A percentile compares a stretch with the other conserved stretches of the same genome.
Conservation (phyloP, 2,888 invertebrate genomes). For the Abscondita cerata region DNA sequence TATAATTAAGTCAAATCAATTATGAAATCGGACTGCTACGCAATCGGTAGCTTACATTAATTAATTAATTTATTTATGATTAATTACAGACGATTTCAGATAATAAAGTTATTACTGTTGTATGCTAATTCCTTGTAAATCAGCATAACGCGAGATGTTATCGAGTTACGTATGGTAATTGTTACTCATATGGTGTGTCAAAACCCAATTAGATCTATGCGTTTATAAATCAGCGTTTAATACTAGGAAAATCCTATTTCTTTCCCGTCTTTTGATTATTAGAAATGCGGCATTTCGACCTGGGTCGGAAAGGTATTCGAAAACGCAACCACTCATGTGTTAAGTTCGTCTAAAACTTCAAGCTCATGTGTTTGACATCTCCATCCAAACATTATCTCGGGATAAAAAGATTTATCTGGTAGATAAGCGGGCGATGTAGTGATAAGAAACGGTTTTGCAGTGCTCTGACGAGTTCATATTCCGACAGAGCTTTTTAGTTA, state of each 20-base stretch:
- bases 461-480: conserved; percentile 39
- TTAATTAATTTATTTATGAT: conserved; percentile 41
- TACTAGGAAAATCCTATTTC: background rate
- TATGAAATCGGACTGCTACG: background rate
- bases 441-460: conserved; percentile 49
- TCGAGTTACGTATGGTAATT: conserved; percentile 18
- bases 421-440: conserved; percentile 47
- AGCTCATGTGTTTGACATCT: conserved; percentile 57
- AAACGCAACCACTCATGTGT: conserved; percentile 29
- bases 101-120: conserved; percentile 55
- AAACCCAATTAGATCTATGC: conserved; percentile 1
- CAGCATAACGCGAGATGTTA: conserved; percentile 14
- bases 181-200: conserved; percentile 15
- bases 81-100: conserved; percentile 51
- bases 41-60: conserved; percentile 17
- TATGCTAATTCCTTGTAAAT: conserved; percentile 58
- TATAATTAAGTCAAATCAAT: conserved; percentile 1
- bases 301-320: conserved; percentile 16
- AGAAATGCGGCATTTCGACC: background rate
- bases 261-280: conserved; percentile 1
- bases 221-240: conserved; percentile 7
- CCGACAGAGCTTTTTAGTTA: conserved; percentile 35
- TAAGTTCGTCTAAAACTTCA: conserved; percentile 32
- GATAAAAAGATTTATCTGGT: conserved; percentile 57
- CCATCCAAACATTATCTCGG: conserved; percentile 53